Base-by-base conservation (phyloP, 2,888 invertebrate genomes). In the Nomada ruficornis region DNA sequence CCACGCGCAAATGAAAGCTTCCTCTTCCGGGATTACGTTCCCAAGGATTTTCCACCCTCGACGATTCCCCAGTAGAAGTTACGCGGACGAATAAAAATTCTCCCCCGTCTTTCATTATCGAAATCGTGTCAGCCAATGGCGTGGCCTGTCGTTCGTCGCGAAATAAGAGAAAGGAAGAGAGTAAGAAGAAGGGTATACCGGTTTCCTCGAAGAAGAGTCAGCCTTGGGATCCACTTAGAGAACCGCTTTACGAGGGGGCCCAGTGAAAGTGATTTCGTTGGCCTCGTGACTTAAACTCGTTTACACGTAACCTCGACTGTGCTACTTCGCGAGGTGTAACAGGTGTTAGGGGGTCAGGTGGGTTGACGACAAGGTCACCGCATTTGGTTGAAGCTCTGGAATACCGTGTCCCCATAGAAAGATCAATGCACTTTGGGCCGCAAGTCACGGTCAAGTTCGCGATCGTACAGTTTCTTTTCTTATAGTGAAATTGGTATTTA, bases 301-400 rank as follows among this genome's bases (percentile, higher is more conserved):
- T 92, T 86, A 82, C 86, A 85, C 89, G 89, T 90, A 92, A 91
- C 92, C 92, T 92, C 91, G 90, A 86, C 85, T 75, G 54, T 69
- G 80, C 78, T 77, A 80, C 83, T 82, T 82, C 86, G 83, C 65
- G 71, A 65, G 77, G 83, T 87, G 90, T 90, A 91, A 89, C 89
- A 84, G 89, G 86, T 86, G 86, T 87, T 88, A 88, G 85, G 86
- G 90, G 90, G 91, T 89, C 90, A 78, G 69, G 64, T 60, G 74
- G 85, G 87, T 86, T 84, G 79, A 81, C 86, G 87, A 84, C 91
- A 91, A 91, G 91, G 90, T 90, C 88, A 62, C 50, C 10, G 70
- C 76, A 86, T 85, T 82, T 71, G 76, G 69, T 11, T 5, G 57
- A 11, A 26, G 18, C 15, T 18, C 26, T 29, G 68, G 44, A 82